A percentile compares a stretch with the other conserved stretches of the same genome.
Evolutionary conservation across 2,113 vertebrate species (phyloP).

Genomic region (Syngnathus typhle): DNA sequence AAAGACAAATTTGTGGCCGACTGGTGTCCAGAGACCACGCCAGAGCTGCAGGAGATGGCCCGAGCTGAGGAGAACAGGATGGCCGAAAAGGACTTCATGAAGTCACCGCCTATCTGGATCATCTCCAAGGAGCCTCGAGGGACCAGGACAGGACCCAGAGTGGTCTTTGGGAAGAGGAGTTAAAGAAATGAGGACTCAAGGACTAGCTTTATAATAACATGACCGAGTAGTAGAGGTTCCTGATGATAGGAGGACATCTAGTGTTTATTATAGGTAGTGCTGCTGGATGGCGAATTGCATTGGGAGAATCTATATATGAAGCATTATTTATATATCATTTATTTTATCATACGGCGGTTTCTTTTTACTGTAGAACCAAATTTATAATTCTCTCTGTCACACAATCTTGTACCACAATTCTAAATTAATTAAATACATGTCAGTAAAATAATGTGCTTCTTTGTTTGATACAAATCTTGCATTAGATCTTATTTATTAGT

Average conservation of each 20-base stretch:
- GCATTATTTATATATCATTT: no score
- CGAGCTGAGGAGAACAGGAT: constrained; percentile 54
- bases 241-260: constrained; percentile 47
- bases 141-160: constrained; percentile 43
- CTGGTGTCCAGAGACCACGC: constrained; percentile 72
- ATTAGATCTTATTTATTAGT: background rate
- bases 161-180: constrained; percentile 60
- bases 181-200: constrained; percentile 17
- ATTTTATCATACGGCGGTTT: no score
- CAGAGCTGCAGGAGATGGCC: constrained; percentile 65
- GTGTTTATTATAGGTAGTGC: constrained; percentile 28
- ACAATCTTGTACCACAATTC: no score
- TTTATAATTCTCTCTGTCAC: no score
- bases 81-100: constrained; percentile 42
- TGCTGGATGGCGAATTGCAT: background rate
- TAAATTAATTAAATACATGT: no score
- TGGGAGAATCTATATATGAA: no score
- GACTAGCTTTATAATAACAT: background rate
- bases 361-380: no score
- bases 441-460: no score
- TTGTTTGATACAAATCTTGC: background rate
- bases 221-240: background rate
- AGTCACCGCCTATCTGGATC: constrained; percentile 65
- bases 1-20: constrained; percentile 71
- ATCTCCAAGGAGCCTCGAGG: constrained; percentile 58